Evolutionary conservation across 1,140 invertebrate species (phyloP), one percentile per base, ranked within the genome.

Genomic region (Lucilia cuprina): DNA sequence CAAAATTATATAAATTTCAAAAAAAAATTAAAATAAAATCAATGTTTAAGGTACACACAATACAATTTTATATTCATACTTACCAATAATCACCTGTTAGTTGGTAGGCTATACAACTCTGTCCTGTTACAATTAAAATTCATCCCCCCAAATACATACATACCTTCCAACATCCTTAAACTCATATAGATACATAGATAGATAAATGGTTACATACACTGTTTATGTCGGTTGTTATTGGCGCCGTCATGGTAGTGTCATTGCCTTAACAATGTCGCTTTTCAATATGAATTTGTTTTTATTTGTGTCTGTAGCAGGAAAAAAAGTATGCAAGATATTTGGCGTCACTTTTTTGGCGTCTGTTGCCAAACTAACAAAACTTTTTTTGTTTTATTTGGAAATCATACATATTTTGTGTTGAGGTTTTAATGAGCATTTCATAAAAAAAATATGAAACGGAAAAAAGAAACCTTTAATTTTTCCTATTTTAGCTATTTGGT

Each of bases 271-370:
- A 70, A 21, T 25, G 65, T 70, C 65, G 17, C 65, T 19, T 70
- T n/a, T 25, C 65, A 9, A 21, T 25, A 10, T 21, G n/a, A 70
- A 70, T 70, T 70, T 19, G 17, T 70, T 21, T 19, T 70, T 70
- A 70, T 70, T 21, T 70, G 65, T 70, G 65, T 70, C 65, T 70
- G 19, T 70, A 70, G 9, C 65, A 70, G 21, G 21, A 70, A 70
- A 21, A 70, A 70, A 70, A 19, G n/a, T n/a, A 65, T 65, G 65
- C 5, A 70, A 70, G 65, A 70, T 70, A 21, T 25, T 70, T 21
- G 60, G 65, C 65, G 65, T 70, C 65, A 70, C 65, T 21, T 70
- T 70, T 70, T 70, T 25, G 65, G 65, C 65, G 65, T 70, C 65
- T 70, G 65, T 70, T 70, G 65, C 65, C 65, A 70, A 70, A 70